These are phyloP conservation scores for Drosophila formosana DNA, from an alignment of 2,888 invertebrate genomes.

Conservation along the genomic window DNA sequence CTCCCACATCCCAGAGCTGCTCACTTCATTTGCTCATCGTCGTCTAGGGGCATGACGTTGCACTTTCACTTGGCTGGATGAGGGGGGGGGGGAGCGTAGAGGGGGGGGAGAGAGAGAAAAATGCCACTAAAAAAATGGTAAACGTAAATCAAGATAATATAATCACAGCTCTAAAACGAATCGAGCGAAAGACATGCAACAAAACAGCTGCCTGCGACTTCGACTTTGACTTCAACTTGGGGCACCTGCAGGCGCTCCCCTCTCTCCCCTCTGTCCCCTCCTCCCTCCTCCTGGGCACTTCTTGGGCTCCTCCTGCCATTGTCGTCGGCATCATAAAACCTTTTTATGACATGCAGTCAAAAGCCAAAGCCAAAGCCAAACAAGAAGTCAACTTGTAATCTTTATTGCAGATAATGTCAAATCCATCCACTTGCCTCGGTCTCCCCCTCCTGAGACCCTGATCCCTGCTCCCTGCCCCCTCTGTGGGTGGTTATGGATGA, in stretches of 20 bases:
- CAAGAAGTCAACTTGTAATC: conserved; percentile 78
- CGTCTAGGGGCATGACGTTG: conserved; percentile 59
- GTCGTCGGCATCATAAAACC: conserved; percentile 63
- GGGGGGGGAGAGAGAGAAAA: conserved; percentile 6
- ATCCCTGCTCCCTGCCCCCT: neutral
- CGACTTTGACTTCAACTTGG: conserved; percentile 10
- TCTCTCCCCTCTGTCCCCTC: neutral
- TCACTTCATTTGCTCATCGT: conserved; percentile 19
- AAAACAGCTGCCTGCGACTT: conserved; percentile 33
- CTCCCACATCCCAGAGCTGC: conserved; percentile 23
- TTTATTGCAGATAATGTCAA: conserved; percentile 78
- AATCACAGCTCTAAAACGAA: conserved; percentile 75
- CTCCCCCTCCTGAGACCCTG: neutral
- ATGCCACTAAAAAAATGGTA: conserved; percentile 53
- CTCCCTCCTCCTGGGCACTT: neutral
- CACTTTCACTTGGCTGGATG: conserved; percentile 53
- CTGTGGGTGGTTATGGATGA: conserved; percentile 18
- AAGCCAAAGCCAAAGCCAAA: conserved; percentile 65
- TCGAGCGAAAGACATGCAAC: conserved; percentile 65
- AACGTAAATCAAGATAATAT: conserved; percentile 75
- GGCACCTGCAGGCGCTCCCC: conserved; percentile 44
- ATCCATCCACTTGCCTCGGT: conserved; percentile 66
- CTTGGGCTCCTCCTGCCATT: conserved; percentile 5
- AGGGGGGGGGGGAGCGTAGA: neutral
- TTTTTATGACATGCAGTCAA: conserved; percentile 77